These are phyloP conservation scores for Trichomycterus rosablanca DNA, from an alignment of 2,113 vertebrate genomes.

Conservation along the genomic window DNA sequence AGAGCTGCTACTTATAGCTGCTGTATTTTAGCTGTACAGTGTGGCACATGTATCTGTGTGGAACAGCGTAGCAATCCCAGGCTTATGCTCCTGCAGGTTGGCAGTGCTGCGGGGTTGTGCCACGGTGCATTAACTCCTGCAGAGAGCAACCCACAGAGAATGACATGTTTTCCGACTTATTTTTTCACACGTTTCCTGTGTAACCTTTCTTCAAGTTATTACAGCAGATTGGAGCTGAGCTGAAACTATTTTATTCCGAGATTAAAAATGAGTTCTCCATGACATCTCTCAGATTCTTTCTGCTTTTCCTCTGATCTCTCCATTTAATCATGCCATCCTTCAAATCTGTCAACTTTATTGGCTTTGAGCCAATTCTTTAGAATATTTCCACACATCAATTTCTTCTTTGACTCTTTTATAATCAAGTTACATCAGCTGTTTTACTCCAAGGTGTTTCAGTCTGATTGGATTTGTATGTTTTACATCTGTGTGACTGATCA, in stretches of 20 bases:
- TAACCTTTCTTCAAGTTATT: slow-evolving; percentile 38
- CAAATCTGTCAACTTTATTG: slow-evolving; percentile 42
- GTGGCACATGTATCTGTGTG: slow-evolving; percentile 8
- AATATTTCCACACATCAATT: slow-evolving; percentile 22
- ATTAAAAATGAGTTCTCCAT: slow-evolving; percentile 40
- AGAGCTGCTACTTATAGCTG: slow-evolving; percentile 23
- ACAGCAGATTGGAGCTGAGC: slow-evolving; percentile 28
- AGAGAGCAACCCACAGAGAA: slow-evolving; percentile 42
- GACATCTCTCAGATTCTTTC: slow-evolving; percentile 43
- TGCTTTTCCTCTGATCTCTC: slow-evolving; percentile 25
- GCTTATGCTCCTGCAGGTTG: slow-evolving; percentile 49
- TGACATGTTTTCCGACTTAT: slow-evolving; percentile 42
- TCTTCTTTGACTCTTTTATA: slow-evolving; percentile 6
- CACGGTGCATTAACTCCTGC: slow-evolving; percentile 42
- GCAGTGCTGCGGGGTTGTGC: slow-evolving; percentile 54
- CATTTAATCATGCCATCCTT: slow-evolving; percentile 45
- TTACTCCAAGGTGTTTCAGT: neutral
- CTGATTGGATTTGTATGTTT: neutral
- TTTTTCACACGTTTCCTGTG: slow-evolving; percentile 52
- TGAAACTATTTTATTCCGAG: slow-evolving; percentile 39
- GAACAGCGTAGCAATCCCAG: slow-evolving; percentile 51
- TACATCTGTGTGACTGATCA: neutral
- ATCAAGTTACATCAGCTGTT: slow-evolving; percentile 10
- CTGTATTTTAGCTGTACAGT: slow-evolving; percentile 29
- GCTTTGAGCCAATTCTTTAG: slow-evolving; percentile 7